Conservation (phyloP, 2,888 invertebrate species). For the Drosophila mayaguana region DNA sequence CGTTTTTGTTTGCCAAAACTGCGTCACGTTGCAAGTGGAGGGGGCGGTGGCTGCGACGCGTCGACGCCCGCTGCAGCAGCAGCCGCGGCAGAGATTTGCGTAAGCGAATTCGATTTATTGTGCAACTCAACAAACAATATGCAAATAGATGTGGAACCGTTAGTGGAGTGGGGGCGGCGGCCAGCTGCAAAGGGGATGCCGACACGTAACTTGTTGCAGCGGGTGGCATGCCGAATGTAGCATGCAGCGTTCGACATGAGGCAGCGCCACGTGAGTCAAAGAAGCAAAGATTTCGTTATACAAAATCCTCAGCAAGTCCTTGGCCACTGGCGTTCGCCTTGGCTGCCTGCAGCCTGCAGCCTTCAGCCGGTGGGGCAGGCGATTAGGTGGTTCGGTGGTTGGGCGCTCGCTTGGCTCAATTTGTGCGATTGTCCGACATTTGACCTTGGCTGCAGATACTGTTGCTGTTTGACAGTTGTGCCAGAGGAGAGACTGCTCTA, state of each 20-base stretch:
- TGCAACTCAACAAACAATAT: constrained; percentile 62
- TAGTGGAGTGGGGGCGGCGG: background rate
- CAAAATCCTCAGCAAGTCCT: constrained; percentile 36
- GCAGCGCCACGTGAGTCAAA: constrained; percentile 32
- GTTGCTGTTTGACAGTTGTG: background rate
- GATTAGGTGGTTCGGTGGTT: background rate
- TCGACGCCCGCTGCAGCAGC: background rate
- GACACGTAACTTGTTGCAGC: constrained; percentile 54
- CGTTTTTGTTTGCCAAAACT: constrained; percentile 75
- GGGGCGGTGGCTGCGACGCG: background rate
- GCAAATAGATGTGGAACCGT: constrained; percentile 60
- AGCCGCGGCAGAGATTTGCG: constrained; percentile 69
- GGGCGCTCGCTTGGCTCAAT: constrained; percentile 15
- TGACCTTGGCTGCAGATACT: constrained; percentile 39
- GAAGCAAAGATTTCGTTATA: constrained; percentile 6
- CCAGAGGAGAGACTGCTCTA: background rate
- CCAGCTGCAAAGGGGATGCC: background rate
- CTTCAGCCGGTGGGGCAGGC: background rate
- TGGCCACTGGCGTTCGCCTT: constrained; percentile 35
- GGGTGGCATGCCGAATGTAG: constrained; percentile 38
- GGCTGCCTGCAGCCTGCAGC: constrained; percentile 24
- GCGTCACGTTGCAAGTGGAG: constrained; percentile 75
- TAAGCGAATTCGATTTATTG: constrained; percentile 75
- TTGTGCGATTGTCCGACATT: constrained; percentile 38
- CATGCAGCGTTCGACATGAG: constrained; percentile 15